A percentile compares a stretch with the other conserved stretches of the same genome.
Evolutionary conservation across 2,888 invertebrate species (phyloP).

Genomic region (Oscheius sp.): DNA sequence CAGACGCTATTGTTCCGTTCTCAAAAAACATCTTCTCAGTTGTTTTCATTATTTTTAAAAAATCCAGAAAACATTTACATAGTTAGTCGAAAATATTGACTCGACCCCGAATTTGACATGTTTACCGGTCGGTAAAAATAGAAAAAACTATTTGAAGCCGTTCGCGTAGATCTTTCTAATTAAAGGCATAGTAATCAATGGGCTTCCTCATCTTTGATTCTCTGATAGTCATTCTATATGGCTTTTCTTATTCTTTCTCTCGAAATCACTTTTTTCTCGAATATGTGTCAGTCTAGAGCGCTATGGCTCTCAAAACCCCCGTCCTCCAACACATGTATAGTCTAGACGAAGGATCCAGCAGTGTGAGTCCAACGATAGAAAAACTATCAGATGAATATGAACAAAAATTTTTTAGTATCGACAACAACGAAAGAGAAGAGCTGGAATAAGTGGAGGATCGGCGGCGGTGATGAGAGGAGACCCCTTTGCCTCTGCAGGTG

Average conservation of each 20-base stretch:
- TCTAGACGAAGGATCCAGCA: slow-evolving; percentile 40
- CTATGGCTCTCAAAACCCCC: slow-evolving; percentile 28
- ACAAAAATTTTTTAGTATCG: slow-evolving; percentile 46
- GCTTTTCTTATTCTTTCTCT: too few relatives aligned
- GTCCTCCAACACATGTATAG: slow-evolving; percentile 54
- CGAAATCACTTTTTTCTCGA: not conserved
- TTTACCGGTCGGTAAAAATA: too few relatives aligned
- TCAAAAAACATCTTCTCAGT: too few relatives aligned
- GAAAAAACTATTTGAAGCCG: too few relatives aligned
- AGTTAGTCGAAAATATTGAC: too few relatives aligned
- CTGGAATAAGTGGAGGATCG: slow-evolving; percentile 50
- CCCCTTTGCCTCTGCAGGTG: slow-evolving; percentile 49
- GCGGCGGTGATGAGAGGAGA: slow-evolving; percentile 35
- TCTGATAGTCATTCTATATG: too few relatives aligned
- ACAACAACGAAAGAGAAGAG: slow-evolving; percentile 50
- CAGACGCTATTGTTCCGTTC: not conserved
- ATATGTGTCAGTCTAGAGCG: slow-evolving; percentile 8
- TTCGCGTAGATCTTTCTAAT: too few relatives aligned
- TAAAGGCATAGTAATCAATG: too few relatives aligned
- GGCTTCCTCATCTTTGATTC: too few relatives aligned
- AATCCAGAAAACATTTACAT: too few relatives aligned
- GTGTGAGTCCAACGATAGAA: slow-evolving; percentile 10
- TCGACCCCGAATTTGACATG: too few relatives aligned
- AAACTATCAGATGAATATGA: not conserved
- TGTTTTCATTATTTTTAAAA: too few relatives aligned